Evolutionary conservation across 64 coral and sea anemone genomes (phyloP).

Genomic region (Stylophora pistillata): DNA sequence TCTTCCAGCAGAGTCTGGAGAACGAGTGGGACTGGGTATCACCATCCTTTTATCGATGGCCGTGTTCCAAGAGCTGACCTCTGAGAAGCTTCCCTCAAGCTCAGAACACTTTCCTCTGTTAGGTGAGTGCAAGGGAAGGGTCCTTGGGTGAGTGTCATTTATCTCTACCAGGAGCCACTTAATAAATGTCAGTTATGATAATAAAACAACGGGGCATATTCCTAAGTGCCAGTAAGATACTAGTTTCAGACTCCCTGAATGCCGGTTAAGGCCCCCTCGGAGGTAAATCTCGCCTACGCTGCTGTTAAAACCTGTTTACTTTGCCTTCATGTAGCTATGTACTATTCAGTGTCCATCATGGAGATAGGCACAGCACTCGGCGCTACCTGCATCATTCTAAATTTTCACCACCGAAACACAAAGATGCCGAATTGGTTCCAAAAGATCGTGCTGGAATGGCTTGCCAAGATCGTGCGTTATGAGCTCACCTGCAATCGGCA

Average conservation of each 20-base stretch:
- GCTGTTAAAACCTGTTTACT: background rate
- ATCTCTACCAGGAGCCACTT: too few species aligned
- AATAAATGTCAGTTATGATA: too few species aligned
- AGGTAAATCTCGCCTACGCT: too few species aligned
- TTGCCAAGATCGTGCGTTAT: slow-evolving; percentile 72
- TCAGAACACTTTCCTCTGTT: slow-evolving; percentile 90
- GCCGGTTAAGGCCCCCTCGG: too few species aligned
- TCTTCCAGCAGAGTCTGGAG: slow-evolving; percentile 92
- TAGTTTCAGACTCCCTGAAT: too few species aligned
- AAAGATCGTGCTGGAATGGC: slow-evolving; percentile 78
- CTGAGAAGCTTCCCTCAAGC: slow-evolving; percentile 92
- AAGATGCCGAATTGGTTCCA: slow-evolving; percentile 89
- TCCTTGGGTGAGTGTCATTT: too few species aligned
- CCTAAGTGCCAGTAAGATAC: too few species aligned
- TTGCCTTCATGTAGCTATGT: slow-evolving; percentile 66
- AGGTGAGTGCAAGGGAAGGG: slow-evolving; percentile 50
- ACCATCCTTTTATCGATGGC: slow-evolving; percentile 94
- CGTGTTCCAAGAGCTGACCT: slow-evolving; percentile 90
- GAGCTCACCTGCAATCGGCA: slow-evolving; percentile 44
- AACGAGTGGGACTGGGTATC: slow-evolving; percentile 88
- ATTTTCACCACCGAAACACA: slow-evolving; percentile 88
- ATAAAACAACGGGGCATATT: too few species aligned
- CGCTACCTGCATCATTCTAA: slow-evolving; percentile 88
- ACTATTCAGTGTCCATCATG: slow-evolving; percentile 97
- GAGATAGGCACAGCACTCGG: slow-evolving; percentile 91